Evolutionary conservation across 2,113 vertebrate species (phyloP), one percentile per base, ranked within the genome.

Genomic region (Lanius ludovicianus): DNA sequence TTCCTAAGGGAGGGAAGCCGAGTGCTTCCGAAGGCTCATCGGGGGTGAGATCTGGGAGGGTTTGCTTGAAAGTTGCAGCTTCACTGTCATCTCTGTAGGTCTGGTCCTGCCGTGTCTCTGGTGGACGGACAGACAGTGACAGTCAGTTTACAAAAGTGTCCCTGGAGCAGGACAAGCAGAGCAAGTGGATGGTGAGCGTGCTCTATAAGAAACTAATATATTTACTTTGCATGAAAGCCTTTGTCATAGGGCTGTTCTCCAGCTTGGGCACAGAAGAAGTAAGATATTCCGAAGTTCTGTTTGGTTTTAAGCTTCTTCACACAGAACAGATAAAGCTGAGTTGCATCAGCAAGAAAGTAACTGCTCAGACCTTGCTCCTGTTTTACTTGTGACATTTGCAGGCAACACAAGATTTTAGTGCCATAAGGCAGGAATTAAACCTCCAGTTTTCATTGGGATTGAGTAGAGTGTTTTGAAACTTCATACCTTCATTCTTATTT

Each of bases 1-100:
- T 98, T 50, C 95, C 97, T 78, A 91, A 65, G 37, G 97, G 59
- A 28, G 98, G 98, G 96, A 99, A 98, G 90, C 98, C 46, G 53
- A 98, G 98, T 81, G 97, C 98, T 90, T 99, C 99, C 10, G 98
- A 99, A 97, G 99, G 98, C 97, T 99, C 99, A 10, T 99, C 99
- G 0, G 99, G 99, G 97, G 99, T 99, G 96, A 99, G 98, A 97
- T 99, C 99, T 35, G 99, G 99, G 96, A 99, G 99, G 97, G 99
- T 99, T 90, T 99, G 99, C 98, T 99, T 98, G 96, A 99, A 98
- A 95, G 99, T 99, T 98, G 99, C 98, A 60, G 99, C 98, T 1
- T 99, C 99, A 73, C 99, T 99, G 97, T 99, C 98, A 27, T 99
- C 99, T 97, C 98, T 98, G 93, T 90, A 98, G 25, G 97, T 97